A percentile compares a stretch with the other conserved stretches of the same genome.
phyloP scores from a whole-genome alignment of 2,797 vertebrate species.

The Sebastes minor region DNA sequence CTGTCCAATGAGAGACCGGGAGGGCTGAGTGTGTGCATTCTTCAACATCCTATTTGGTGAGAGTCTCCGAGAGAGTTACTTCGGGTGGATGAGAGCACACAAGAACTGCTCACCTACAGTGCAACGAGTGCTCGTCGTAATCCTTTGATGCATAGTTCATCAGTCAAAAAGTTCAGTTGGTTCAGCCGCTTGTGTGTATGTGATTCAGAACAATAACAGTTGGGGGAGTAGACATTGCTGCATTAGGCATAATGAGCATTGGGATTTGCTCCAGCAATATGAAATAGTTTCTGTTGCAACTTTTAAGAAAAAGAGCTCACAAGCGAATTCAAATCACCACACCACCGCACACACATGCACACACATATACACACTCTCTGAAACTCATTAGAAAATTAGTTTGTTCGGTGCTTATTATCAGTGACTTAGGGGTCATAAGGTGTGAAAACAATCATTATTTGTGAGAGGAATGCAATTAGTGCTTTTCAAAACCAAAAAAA shows the following conservation, averaged over 20 bases:
- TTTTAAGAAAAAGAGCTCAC: constrained; percentile 55
- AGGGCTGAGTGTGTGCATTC: constrained; percentile 58
- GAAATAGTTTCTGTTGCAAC: constrained; percentile 62
- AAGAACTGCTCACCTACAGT: constrained; percentile 74
- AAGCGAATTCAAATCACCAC: constrained; percentile 36
- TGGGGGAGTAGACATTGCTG: constrained; percentile 61
- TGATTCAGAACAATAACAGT: constrained; percentile 74
- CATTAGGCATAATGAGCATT: constrained; percentile 76
- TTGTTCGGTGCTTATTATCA: constrained; percentile 39
- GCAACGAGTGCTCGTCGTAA: constrained; percentile 45
- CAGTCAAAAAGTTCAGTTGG: constrained; percentile 75
- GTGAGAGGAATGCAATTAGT: constrained; percentile 24
- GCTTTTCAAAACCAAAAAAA: background rate
- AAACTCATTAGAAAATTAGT: constrained; percentile 31
- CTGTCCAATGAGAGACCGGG: constrained; percentile 77
- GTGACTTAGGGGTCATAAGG: constrained; percentile 40
- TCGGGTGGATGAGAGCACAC: constrained; percentile 60
- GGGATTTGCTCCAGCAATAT: constrained; percentile 64
- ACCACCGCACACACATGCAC: background rate
- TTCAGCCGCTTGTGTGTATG: constrained; percentile 65
- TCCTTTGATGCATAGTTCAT: constrained; percentile 80
- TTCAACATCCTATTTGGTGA: constrained; percentile 55
- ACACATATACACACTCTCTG: constrained; percentile 22
- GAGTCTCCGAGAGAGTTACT: constrained; percentile 61
- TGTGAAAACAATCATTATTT: constrained; percentile 38